These are phyloP conservation scores for Plemyria rubiginata DNA, from an alignment of 2,888 invertebrate species.

Conservation along the genomic window DNA sequence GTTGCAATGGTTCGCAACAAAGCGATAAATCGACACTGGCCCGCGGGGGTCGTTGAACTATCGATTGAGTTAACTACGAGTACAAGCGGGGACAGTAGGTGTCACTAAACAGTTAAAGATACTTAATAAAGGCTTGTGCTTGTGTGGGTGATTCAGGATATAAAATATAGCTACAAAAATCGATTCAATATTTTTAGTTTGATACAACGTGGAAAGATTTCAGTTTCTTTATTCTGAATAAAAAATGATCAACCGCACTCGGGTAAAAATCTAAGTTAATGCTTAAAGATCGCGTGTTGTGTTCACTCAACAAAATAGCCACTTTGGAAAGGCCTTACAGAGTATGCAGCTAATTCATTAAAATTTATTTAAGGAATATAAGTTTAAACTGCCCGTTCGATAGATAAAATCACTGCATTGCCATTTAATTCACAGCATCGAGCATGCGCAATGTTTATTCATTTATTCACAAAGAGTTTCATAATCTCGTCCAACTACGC, in stretches of 20 bases:
- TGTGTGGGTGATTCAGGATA: not conserved
- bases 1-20: constrained; percentile 46
- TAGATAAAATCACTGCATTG: constrained; percentile 27
- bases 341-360: not conserved
- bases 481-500: constrained; percentile 27
- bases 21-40: constrained; percentile 59
- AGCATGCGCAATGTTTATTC: constrained; percentile 26
- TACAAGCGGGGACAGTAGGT: constrained; percentile 31
- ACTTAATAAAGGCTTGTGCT: constrained; percentile 8
- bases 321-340: not conserved
- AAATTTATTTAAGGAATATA: too few relatives aligned
- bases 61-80: constrained; percentile 54
- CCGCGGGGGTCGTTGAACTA: constrained; percentile 60
- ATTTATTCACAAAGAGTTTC: constrained; percentile 33
- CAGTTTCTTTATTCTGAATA: too few relatives aligned
- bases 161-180: not conserved
- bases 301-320: not conserved
- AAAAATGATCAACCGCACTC: too few relatives aligned
- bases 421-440: constrained; percentile 21
- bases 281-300: not conserved
- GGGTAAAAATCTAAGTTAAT: not conserved
- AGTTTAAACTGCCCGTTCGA: constrained; percentile 18
- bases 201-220: too few relatives aligned
- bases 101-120: constrained; percentile 23
- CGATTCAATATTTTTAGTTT: too few relatives aligned